Base-by-base conservation (phyloP, 2,888 invertebrate species). In the Ctenicera cuprea region DNA sequence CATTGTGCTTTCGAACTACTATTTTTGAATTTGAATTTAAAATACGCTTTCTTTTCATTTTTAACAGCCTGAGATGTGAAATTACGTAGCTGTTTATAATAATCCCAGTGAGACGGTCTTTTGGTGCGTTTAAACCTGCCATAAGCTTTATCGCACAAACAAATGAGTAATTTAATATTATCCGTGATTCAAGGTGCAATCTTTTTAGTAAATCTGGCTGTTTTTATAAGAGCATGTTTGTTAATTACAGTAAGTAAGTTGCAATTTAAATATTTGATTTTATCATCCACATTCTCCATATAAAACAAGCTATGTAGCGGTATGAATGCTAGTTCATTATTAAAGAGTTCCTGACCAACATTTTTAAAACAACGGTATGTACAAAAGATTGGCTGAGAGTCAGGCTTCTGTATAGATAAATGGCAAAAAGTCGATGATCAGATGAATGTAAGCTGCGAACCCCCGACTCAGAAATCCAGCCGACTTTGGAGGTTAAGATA, bases 121-220 rank as follows among this genome's bases (percentile, higher is more conserved):
- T 37, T 14, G 22, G 66, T 14, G 12, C 22, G 4, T 50, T 65
- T 48, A 20, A 22, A 65, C 52, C 26, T 48, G n/a, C 9, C 54
- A 16, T 50, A 50, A 12, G 66, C 50, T 54, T 65, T 52, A 65
- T 65, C 66, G 8, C 66, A 12, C 14, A 65, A 33, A 12, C 11
- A 22, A 12, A 26, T 14, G 4, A 65, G n/a, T 12, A 50, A 26
- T 65, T 20, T 33, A 14, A 52, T 12, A 22, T 54, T 65, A 12
- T 48, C 30, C 14, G 48, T 65, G 12, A 26, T 16, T 52, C 66
- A 65, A 22, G 66, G 66, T 3, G 33, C 20, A 14, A 7, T 14
- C 5, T 9, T 8, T 37, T 48, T 52, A 48, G 12, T 16, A 4
- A 50, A n/a, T 26, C 12, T 26, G 52, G 30, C 14, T 16, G 66